Conservation (phyloP, 2,888 invertebrate species). For the Chloroclysta siterata region DNA sequence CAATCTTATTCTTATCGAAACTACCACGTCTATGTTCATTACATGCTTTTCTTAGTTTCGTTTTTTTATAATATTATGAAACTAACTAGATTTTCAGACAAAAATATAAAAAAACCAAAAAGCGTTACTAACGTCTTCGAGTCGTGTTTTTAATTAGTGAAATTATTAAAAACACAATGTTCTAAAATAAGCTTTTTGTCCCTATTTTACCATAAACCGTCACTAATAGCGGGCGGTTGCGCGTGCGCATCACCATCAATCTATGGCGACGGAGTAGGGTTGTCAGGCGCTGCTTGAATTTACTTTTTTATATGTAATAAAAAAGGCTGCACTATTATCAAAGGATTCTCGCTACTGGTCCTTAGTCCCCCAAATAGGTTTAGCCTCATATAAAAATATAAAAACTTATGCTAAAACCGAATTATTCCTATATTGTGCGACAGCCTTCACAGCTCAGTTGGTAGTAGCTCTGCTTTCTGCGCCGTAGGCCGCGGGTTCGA, state of each 20-base stretch:
- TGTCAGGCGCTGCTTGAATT: not conserved
- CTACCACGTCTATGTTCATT: not conserved
- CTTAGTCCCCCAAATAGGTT: too few species aligned
- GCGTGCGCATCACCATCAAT: constrained; percentile 71
- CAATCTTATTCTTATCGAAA: not conserved
- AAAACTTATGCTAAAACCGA: too few species aligned
- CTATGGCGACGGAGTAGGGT: constrained; percentile 59
- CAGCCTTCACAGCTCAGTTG: too few species aligned
- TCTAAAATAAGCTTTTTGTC: constrained; percentile 51
- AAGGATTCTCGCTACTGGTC: too few species aligned
- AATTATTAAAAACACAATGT: constrained; percentile 58
- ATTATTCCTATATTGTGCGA: too few species aligned
- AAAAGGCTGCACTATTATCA: too few species aligned
- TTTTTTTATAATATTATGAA: too few species aligned
- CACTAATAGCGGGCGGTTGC: constrained; percentile 66
- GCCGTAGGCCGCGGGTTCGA: too few species aligned
- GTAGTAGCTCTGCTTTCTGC: too few species aligned
- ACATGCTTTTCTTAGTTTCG: too few species aligned
- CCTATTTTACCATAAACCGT: constrained; percentile 68
- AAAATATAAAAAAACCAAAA: constrained; percentile 1
- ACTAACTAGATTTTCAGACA: too few species aligned
- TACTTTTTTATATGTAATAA: not conserved
- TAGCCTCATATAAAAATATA: too few species aligned
- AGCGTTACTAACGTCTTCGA: constrained; percentile 7
- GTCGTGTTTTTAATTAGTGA: constrained; percentile 43